Evolutionary conservation across 1,140 invertebrate species (phyloP).

Genomic region (Drosophila sp.): DNA sequence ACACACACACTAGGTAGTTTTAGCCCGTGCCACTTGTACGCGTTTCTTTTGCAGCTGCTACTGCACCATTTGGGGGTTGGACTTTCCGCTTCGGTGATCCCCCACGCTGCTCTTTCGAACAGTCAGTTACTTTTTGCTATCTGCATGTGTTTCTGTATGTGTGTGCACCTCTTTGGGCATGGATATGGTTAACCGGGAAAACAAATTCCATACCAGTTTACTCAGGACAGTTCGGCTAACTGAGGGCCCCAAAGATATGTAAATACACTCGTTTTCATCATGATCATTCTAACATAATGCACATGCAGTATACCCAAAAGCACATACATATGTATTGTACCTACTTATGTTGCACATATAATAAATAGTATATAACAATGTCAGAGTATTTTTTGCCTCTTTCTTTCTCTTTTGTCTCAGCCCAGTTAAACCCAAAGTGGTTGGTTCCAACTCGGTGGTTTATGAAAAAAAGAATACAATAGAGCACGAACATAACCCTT

Average conservation of each 20-base stretch:
- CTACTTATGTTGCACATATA: neutral
- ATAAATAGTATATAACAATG: neutral
- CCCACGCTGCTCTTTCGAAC: slow-evolving; percentile 41
- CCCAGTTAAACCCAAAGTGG: slow-evolving; percentile 7
- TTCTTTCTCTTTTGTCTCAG: slow-evolving; percentile 11
- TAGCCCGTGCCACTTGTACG: slow-evolving; percentile 53
- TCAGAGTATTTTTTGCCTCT: neutral
- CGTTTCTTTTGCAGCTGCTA: slow-evolving; percentile 60
- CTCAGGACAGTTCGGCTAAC: neutral
- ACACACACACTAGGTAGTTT: neutral
- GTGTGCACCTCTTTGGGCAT: neutral
- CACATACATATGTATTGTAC: neutral
- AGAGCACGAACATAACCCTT: slow-evolving; percentile 27
- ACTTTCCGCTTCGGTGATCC: slow-evolving; percentile 66
- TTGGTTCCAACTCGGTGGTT: slow-evolving; percentile 24
- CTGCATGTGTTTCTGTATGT: slow-evolving; percentile 13
- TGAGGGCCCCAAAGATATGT: neutral
- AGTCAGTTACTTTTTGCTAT: slow-evolving; percentile 42
- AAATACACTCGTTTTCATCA: neutral
- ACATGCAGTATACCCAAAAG: neutral
- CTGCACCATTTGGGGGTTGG: slow-evolving; percentile 53
- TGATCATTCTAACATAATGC: neutral
- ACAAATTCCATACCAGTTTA: neutral
- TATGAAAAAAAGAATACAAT: slow-evolving; percentile 26
- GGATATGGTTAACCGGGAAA: slow-evolving; percentile 12